phyloP scores from a whole-genome alignment of 2,113 vertebrate species.

The Ictalurus punctatus region DNA sequence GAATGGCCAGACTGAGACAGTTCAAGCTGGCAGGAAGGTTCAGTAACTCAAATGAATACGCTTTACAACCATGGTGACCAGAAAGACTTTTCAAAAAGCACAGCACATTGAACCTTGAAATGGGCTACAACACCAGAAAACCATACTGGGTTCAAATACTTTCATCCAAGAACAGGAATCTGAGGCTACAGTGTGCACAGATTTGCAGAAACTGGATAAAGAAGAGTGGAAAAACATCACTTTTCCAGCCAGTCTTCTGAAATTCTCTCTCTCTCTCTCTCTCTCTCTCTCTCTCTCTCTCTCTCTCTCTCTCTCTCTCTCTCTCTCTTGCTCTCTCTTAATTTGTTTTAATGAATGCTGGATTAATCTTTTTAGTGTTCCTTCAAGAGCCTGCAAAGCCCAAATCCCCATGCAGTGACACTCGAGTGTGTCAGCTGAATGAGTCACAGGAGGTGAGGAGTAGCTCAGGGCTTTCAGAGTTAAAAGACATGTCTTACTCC shows the following conservation, averaged over 20 bases:
- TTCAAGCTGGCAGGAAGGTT: not conserved
- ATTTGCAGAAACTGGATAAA: too few relatives aligned
- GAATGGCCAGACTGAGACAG: not conserved
- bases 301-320: not conserved
- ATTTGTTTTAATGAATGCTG: conserved; percentile 21
- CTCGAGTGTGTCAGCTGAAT: conserved; percentile 27
- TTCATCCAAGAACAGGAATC: not conserved
- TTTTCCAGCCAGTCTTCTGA: conserved; percentile 5
- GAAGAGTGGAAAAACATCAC: not conserved
- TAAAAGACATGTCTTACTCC: conserved; percentile 47
- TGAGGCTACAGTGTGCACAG: not conserved
- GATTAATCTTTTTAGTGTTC: conserved; percentile 40
- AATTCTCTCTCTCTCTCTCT: not conserved
- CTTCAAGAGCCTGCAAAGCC: conserved; percentile 34
- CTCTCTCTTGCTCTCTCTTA: not conserved
- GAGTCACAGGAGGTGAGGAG: conserved; percentile 36
- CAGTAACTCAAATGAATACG: not conserved
- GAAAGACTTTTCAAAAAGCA: not conserved
- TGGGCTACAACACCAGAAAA: not conserved
- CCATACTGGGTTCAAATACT: not conserved
- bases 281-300: not conserved
- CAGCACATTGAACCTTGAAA: not conserved
- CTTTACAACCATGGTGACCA: not conserved
- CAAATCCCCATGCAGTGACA: conserved; percentile 35
- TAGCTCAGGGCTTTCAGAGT: conserved; percentile 40